Conservation (phyloP, 2,797 vertebrate species). For the Acanthurus tractus region DNA sequence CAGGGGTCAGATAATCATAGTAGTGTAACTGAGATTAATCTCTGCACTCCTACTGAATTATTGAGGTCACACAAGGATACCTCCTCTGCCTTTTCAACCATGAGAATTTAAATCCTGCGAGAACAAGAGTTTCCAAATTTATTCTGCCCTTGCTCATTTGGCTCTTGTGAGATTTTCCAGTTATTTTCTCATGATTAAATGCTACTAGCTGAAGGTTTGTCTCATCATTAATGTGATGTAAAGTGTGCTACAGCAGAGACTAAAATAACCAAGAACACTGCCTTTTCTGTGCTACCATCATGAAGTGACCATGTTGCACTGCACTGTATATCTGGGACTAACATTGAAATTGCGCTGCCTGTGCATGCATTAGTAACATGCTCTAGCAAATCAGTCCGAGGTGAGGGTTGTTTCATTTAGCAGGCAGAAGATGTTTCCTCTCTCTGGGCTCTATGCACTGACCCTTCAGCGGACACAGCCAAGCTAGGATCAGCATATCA, state of each 20-base stretch:
- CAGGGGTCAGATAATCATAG: constrained; percentile 45
- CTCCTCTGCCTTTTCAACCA: constrained; percentile 30
- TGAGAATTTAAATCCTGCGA: constrained; percentile 39
- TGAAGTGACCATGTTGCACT: constrained; percentile 16
- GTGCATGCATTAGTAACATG: neutral
- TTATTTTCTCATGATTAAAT: constrained; percentile 43
- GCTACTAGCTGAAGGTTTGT: neutral
- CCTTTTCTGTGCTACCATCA: neutral
- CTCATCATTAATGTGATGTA: constrained; percentile 41
- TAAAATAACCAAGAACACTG: constrained; percentile 31
- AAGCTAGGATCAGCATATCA: constrained; percentile 78
- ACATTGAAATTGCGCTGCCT: constrained; percentile 29
- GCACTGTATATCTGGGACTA: constrained; percentile 35
- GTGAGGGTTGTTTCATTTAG: constrained; percentile 61
- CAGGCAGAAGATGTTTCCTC: constrained; percentile 70
- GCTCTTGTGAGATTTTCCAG: constrained; percentile 45
- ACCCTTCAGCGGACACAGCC: constrained; percentile 59
- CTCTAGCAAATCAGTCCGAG: constrained; percentile 1
- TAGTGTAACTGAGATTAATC: constrained; percentile 44
- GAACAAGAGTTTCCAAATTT: constrained; percentile 49
- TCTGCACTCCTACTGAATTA: constrained; percentile 47
- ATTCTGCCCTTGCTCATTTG: constrained; percentile 51
- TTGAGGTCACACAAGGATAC: constrained; percentile 59
- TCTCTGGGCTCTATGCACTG: constrained; percentile 34
- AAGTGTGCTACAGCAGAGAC: constrained; percentile 34